These are phyloP conservation scores for Theonella swinhoei DNA, from an alignment of 37 sponge, comb jelly and placozoan genomes.

Conservation along the genomic window DNA sequence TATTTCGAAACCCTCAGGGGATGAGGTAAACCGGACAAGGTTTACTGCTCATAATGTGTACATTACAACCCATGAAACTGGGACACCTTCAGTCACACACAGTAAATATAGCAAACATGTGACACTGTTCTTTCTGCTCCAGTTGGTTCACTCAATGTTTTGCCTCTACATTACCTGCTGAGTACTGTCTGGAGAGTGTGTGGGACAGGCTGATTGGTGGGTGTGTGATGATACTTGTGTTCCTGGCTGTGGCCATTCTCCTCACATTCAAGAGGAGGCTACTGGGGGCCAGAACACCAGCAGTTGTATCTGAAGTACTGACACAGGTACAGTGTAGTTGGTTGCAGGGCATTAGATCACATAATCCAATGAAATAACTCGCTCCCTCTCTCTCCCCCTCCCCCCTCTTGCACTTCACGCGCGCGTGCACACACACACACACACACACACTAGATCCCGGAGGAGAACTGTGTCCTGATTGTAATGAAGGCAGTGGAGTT, in stretches of 20 bases:
- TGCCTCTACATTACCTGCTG: constrained; percentile 33
- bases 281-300: background rate
- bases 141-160: constrained; percentile 65
- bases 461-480: constrained; percentile 17
- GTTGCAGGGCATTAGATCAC: too few species aligned
- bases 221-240: constrained; percentile 46
- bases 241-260: constrained; percentile 41
- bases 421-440: too few species aligned
- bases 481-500: constrained; percentile 49
- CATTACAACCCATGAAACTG: too few species aligned
- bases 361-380: constrained; percentile 4
- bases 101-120: background rate
- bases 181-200: constrained; percentile 47
- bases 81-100: background rate
- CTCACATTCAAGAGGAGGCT: constrained; percentile 30
- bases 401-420: too few species aligned
- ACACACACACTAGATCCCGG: constrained; percentile 41
- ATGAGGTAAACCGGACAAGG: too few species aligned
- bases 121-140: background rate
- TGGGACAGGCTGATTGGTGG: constrained; percentile 71
- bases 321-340: too few species aligned
- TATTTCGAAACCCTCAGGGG: too few species aligned
- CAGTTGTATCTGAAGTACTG: background rate
- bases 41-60: too few species aligned
- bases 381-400: background rate